Evolutionary conservation across 2,113 vertebrate species (phyloP), one percentile per base, ranked within the genome.

Genomic region (Accipiter virgatus): DNA sequence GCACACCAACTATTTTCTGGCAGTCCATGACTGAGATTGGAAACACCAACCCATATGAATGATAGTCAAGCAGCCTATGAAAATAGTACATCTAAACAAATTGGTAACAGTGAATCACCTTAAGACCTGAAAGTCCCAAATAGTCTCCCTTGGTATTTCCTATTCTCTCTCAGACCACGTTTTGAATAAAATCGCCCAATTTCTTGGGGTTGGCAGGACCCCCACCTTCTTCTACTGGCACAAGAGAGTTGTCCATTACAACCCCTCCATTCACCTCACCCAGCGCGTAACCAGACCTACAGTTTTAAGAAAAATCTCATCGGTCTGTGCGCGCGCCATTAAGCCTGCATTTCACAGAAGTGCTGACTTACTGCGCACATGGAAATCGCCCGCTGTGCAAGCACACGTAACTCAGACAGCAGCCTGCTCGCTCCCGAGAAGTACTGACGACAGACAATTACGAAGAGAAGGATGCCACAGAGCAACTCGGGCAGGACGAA

Each of bases 261-360:
- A 61, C 13, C 8, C 4, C 27, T 36, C 45, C 62, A 68, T 25
- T 9, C 40, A 70, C 13, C 23, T 61, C 2, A 1, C 63, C 45
- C 18, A 65, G 45, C 1, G 4, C 18, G 52, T 15, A 18, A 79
- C 21, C 47, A 86, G n/a, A 71, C 15, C n/a, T 34, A 58, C 5
- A 79, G 48, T 27, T 27, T 17, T 13, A 71, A 32, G 18, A 42
- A 88, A 82, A 75, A 50, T 45, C 36, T 81, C 52, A 67, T 23
- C 40, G 23, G 36, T 18, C 3, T 1, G 16, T 19, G 32, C 31
- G 45, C 8, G 8, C 21, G 12, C 40, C 0, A 0, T 9, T 9
- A 65, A 38, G 26, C 8, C 48, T 68, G 23, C 10, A 29, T 32
- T 43, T 86, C 3, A 2, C 53, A 68, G 34, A 61, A 78, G 20